Base-by-base conservation (phyloP, 2,113 vertebrate species). In the Pan troglodytes region DNA sequence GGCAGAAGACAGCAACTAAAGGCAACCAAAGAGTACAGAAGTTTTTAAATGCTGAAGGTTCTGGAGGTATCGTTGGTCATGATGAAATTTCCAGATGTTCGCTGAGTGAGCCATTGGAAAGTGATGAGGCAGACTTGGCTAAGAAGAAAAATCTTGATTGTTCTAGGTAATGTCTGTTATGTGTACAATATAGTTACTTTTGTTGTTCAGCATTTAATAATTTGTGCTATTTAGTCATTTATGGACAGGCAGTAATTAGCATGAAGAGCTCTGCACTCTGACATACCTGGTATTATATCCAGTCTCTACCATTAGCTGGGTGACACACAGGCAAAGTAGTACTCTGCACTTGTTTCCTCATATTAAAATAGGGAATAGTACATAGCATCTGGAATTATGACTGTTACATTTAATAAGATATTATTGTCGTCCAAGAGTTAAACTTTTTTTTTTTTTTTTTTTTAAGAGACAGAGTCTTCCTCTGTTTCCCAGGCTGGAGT, bases 101-200 rank as follows among this genome's bases (percentile, higher is more conserved):
- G 18, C 97, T 88, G 52, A 79, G 81, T 72, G 35, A 94, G 22
- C 75, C 88, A 82, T 57, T 94, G 72, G 52, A 93, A 95, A 88
- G 12, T 59, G 68, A 84, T 3, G 30, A 97, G n/a, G 52, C 50
- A 85, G 45, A 94, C 13, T 23, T 78, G 79, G 50, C 67, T 68
- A 40, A 81, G 78, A 94, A 97, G 96, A 96, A 86, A 94, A 94
- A 61, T 35, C 67, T 75, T 88, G 22, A 83, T 87, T 18, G 4
- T 97, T 92, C 84, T 94, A 35, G 97, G 98, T 98, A 98, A 97
- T 93, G 55, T 93, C 25, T 88, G 0, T 90, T 85, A 64, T 84
- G 38, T 96, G 13, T 91, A 90, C 43, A 64, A 11, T 81, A n/a
- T 70, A 93, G 18, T 81, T 96, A 30, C 57, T 95, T 90, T 92